phyloP scores from a whole-genome alignment of 2,888 invertebrate species.

The Morpho achilles region DNA sequence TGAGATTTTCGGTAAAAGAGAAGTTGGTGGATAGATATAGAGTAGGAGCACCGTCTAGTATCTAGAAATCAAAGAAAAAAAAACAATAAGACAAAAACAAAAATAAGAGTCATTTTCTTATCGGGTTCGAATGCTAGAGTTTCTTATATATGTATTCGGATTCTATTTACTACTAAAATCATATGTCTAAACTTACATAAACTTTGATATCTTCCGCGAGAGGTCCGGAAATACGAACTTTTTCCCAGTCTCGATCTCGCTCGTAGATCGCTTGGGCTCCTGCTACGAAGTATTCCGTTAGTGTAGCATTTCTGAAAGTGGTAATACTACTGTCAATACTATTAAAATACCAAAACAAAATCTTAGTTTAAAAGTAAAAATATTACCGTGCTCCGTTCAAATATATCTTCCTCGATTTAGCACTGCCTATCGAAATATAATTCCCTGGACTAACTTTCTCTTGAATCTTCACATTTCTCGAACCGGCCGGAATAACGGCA shows the following conservation, averaged over 20 bases:
- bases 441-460: constrained; percentile 88
- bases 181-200: constrained; percentile 80
- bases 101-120: no score
- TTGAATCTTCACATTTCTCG: constrained; percentile 87
- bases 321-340: neutral
- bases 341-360: neutral
- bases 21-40: no score
- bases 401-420: constrained; percentile 84
- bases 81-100: no score
- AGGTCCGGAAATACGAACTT: constrained; percentile 89
- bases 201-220: constrained; percentile 88
- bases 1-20: no score
- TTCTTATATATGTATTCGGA: no score
- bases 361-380: constrained; percentile 2
- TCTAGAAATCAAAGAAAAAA: no score
- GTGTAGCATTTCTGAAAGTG: constrained; percentile 79
- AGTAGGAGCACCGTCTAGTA: no score
- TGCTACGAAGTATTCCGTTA: constrained; percentile 90
- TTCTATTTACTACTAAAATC: no score
- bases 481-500: constrained; percentile 87
- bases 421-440: constrained; percentile 88
- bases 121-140: no score
- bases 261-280: constrained; percentile 89
- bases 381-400: constrained; percentile 87
- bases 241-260: constrained; percentile 88